Evolutionary conservation across 2,113 vertebrate genomes (phyloP), one percentile per base, ranked within the genome.

Genomic region (Callaeas wilsoni): DNA sequence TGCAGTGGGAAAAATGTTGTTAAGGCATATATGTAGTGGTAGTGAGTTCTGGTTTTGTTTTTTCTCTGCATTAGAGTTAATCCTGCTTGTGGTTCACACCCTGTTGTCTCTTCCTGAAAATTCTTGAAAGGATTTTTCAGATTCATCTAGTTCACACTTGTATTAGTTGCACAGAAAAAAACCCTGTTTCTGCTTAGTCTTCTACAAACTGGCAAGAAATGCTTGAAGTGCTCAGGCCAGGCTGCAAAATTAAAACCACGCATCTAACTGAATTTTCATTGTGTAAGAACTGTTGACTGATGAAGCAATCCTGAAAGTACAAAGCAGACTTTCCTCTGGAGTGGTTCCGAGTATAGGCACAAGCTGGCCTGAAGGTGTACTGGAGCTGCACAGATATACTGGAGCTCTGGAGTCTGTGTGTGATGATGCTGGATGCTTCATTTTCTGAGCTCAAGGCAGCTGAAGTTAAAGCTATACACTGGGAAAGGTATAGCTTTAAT

Each of bases 321-420:
- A 10, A 21, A 49, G 56, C 1, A 2, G 9, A 33, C 8, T 57
- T 63, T 39, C 9, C 30, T 60, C 22, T 39, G 59, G 27, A 37
- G 33, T 42, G 13, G 8, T 37, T 64, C 57, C 3, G 1, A 8
- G 42, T 6, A 10, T 2, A 30, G 74, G 6, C 41, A n/a, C 20
- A 23, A 5, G 35, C 32, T 74, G 33, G 5, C 27, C 32, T 10
- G 3, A 12, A 53, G 39, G 16, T 33, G 14, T 42, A 0, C n/a
- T 23, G n/a, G 55, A 39, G n/a, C 52, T 33, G 9, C 6, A 37
- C 14, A 27, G 52, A 18, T 39, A 21, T 16, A 6, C 30, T 42
- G 56, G 23, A 62, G 37, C 56, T 49, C 23, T 2, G 2, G 17
- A 3, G 33, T 52, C 23, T 1, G 6, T 1, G 0, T 0, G 0